Conservation (phyloP, 53 echinoderm and acorn worm genomes). For the Patiria pectinifera region DNA sequence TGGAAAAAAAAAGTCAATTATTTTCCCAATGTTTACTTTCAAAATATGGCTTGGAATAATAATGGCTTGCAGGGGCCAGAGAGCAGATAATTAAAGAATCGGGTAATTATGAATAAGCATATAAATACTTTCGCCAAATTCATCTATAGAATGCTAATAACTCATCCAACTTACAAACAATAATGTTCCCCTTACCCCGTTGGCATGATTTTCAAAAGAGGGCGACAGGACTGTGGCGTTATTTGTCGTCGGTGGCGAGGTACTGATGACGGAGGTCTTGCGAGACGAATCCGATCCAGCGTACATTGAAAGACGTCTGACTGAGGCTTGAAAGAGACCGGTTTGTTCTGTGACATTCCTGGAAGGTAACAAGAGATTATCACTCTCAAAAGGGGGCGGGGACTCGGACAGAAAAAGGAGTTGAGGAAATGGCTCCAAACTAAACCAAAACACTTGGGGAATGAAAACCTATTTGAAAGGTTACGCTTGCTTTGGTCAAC, state of each 20-base stretch:
- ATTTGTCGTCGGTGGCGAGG: background rate
- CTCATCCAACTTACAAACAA: background rate
- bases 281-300: slow-evolving; percentile 39
- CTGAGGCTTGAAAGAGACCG: slow-evolving; percentile 50
- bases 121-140: too few relatives aligned
- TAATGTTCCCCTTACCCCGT: slow-evolving; percentile 58
- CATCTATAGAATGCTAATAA: background rate
- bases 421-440: too few relatives aligned
- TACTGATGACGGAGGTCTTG: slow-evolving; percentile 16
- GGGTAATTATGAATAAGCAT: too few relatives aligned
- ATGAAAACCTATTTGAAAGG: background rate
- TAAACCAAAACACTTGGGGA: too few relatives aligned
- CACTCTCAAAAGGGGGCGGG: too few relatives aligned
- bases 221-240: slow-evolving; percentile 5
- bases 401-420: too few relatives aligned
- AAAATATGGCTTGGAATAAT: too few relatives aligned
- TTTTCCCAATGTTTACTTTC: too few relatives aligned
- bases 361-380: background rate
- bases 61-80: too few relatives aligned
- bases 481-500: background rate
- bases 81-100: too few relatives aligned
- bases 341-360: slow-evolving; percentile 41
- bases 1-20: too few relatives aligned
- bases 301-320: slow-evolving; percentile 52
- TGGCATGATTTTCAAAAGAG: slow-evolving; percentile 53